Conservation (phyloP, 2,888 invertebrate species). For the Brachyopa scutellaris region DNA sequence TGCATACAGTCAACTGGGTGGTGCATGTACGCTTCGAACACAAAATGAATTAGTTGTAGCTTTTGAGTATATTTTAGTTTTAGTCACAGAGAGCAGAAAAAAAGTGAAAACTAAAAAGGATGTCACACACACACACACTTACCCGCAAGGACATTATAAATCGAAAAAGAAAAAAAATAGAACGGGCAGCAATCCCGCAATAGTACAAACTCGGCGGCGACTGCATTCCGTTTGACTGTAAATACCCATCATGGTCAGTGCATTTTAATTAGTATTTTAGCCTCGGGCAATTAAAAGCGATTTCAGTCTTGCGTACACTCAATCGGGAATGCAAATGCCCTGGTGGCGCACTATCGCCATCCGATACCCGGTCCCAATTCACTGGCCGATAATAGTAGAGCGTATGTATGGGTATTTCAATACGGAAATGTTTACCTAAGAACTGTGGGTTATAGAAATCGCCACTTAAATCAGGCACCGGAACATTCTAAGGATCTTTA, state of each 20-base stretch:
- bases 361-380: slow-evolving; percentile 25
- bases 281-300: slow-evolving; percentile 56
- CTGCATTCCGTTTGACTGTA: slow-evolving; percentile 55
- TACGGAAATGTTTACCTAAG: too few relatives aligned
- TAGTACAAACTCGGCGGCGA: slow-evolving; percentile 11
- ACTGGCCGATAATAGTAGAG: slow-evolving; percentile 46
- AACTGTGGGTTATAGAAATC: too few relatives aligned
- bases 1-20: too few relatives aligned
- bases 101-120: slow-evolving; percentile 5
- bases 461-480: slow-evolving; percentile 17
- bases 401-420: too few relatives aligned
- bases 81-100: background rate
- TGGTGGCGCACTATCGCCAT: background rate
- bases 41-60: slow-evolving; percentile 49
- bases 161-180: background rate
- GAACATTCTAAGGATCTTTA: slow-evolving; percentile 24
- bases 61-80: slow-evolving; percentile 40
- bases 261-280: slow-evolving; percentile 66
- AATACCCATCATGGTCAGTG: slow-evolving; percentile 63
- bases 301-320: slow-evolving; percentile 37
- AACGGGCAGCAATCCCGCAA: too few relatives aligned
- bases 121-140: slow-evolving; percentile 5
- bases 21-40: background rate
- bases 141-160: slow-evolving; percentile 14
- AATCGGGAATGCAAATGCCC: slow-evolving; percentile 17